These are phyloP conservation scores for Abrostola tripartita DNA, from an alignment of 2,888 invertebrate genomes.

Conservation along the genomic window DNA sequence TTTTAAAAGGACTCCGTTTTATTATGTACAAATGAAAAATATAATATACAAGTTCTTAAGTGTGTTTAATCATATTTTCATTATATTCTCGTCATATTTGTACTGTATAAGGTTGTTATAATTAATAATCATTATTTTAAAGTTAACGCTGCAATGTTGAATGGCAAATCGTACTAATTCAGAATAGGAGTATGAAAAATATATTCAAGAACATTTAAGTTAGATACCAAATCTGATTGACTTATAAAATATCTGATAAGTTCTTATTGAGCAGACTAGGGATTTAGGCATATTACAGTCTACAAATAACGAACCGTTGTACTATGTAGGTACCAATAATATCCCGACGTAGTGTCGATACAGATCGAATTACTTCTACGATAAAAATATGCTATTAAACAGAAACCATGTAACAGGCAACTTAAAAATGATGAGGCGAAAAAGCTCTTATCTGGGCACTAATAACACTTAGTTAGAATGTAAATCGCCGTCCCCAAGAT, in stretches of 20 bases:
- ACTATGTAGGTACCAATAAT: not conserved
- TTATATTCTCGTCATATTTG: not conserved
- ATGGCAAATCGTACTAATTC: too few relatives aligned
- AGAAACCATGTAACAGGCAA: not conserved
- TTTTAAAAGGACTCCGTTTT: too few relatives aligned
- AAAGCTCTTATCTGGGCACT: constrained; percentile 1
- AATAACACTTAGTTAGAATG: not conserved
- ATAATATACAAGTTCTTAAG: not conserved
- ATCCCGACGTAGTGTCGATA: not conserved
- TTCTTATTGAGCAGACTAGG: too few relatives aligned
- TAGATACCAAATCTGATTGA: constrained; percentile 6
- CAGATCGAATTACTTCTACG: not conserved
- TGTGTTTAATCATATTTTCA: not conserved
- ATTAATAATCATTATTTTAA: too few relatives aligned
- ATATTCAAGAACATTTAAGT: not conserved
- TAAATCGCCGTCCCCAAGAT: not conserved
- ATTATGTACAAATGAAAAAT: not conserved
- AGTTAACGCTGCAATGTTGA: not conserved
- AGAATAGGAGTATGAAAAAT: constrained; percentile 1
- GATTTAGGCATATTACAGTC: too few relatives aligned
- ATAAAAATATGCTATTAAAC: not conserved
- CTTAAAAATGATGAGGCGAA: not conserved
- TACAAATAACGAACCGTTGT: too few relatives aligned
- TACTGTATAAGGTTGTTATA: too few relatives aligned
- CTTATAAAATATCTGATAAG: not conserved